Percentiles rank a stretch among this genome's conserved stretches.
phyloP scores from a whole-genome alignment of 2,797 vertebrate species.

The Phalloptychus januarius region DNA sequence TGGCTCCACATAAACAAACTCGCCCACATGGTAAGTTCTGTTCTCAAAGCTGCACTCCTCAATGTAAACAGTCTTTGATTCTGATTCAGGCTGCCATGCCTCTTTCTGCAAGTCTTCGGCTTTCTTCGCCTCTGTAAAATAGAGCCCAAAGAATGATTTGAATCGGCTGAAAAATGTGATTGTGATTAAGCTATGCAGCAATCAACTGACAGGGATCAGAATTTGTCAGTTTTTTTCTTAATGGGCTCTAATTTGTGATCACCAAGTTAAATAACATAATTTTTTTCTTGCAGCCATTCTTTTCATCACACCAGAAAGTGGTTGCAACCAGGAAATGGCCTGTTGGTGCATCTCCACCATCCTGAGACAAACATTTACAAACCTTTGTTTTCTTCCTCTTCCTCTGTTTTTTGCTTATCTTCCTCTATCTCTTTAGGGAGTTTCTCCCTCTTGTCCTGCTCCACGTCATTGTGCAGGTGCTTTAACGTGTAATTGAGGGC shows the following conservation, averaged over 20 bases:
- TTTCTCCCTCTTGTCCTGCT: slow-evolving; percentile 98
- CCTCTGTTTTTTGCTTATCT: slow-evolving; percentile 91
- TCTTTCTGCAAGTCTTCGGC: slow-evolving; percentile 82
- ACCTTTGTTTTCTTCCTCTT: slow-evolving; percentile 92
- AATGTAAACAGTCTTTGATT: slow-evolving; percentile 84
- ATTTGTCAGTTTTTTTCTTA: background rate
- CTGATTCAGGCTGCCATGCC: slow-evolving; percentile 83
- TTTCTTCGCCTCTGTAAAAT: slow-evolving; percentile 84
- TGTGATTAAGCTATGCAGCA: background rate
- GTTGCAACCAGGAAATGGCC: background rate
- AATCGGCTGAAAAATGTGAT: background rate
- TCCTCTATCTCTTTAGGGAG: slow-evolving; percentile 96
- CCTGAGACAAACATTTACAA: background rate
- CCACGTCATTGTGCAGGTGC: slow-evolving; percentile 93
- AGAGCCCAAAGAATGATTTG: slow-evolving; percentile 13
- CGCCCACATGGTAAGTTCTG: slow-evolving; percentile 92
- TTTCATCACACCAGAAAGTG: background rate
- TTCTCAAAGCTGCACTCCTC: slow-evolving; percentile 95
- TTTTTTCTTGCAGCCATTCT: too few relatives aligned
- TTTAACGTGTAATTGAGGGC: slow-evolving; percentile 94
- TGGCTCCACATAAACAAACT: slow-evolving; percentile 95
- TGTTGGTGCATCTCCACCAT: background rate
- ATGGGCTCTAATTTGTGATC: background rate
- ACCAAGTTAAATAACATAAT: background rate
- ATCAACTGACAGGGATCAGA: background rate